These are phyloP conservation scores for Nemotelus nigrinus DNA, from an alignment of 2,888 invertebrate species.

Conservation along the genomic window DNA sequence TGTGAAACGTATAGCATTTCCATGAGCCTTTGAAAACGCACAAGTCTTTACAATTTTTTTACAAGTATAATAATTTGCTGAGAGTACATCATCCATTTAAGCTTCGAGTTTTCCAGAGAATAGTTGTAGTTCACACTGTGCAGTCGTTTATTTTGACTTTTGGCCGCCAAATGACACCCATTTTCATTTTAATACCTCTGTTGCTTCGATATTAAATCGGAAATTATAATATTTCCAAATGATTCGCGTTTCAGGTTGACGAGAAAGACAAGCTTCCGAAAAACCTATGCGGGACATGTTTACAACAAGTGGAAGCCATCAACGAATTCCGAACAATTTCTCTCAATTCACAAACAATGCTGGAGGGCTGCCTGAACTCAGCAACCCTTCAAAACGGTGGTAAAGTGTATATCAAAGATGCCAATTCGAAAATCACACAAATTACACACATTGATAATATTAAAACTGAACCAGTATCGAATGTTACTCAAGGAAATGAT, in stretches of 20 bases:
- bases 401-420: conserved; percentile 72
- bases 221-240: neutral
- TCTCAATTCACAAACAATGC: conserved; percentile 73
- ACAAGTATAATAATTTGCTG: too few species aligned
- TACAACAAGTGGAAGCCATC: conserved; percentile 71
- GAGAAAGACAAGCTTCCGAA: conserved; percentile 77
- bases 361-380: conserved; percentile 74
- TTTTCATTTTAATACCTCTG: too few species aligned
- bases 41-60: too few species aligned
- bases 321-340: conserved; percentile 73
- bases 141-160: too few species aligned
- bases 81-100: too few species aligned
- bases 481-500: conserved; percentile 55
- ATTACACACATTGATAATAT: conserved; percentile 46
- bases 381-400: conserved; percentile 72
- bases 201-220: neutral
- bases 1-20: too few species aligned
- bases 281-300: conserved; percentile 73
- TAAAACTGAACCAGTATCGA: conserved; percentile 45
- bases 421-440: conserved; percentile 52
- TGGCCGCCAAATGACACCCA: too few species aligned
- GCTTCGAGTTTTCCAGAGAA: too few species aligned
- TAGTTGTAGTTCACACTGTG: too few species aligned
- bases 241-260: conserved; percentile 66
- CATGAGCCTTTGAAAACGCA: too few species aligned